These are phyloP conservation scores for Lacerta bilineata DNA, from an alignment of 2,797 vertebrate genomes.

Conservation along the genomic window DNA sequence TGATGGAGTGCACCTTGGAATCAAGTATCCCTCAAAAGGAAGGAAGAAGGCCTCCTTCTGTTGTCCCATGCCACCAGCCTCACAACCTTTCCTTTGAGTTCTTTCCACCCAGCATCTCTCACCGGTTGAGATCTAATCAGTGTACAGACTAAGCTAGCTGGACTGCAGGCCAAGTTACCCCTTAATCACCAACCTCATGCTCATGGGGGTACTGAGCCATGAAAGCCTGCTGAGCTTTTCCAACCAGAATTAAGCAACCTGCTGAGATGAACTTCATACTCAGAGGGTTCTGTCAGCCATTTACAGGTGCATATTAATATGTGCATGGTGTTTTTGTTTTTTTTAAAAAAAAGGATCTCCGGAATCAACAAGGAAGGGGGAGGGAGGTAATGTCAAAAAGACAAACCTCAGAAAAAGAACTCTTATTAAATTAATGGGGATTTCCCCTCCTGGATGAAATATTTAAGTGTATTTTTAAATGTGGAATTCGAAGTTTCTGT, in stretches of 20 bases:
- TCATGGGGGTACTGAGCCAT: constrained; percentile 35
- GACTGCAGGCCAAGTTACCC: constrained; percentile 46
- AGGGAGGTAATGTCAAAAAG: neutral
- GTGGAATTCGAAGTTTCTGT: constrained; percentile 30
- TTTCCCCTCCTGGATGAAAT: neutral
- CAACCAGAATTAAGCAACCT: constrained; percentile 28
- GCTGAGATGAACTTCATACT: constrained; percentile 24
- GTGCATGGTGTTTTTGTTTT: neutral
- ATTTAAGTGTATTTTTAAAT: constrained; percentile 43
- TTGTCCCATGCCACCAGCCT: constrained; percentile 15
- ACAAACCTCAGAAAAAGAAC: neutral
- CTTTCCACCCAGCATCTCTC: constrained; percentile 39
- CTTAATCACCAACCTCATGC: constrained; percentile 47
- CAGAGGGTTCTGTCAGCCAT: neutral
- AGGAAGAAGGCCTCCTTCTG: constrained; percentile 19
- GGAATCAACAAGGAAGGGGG: neutral
- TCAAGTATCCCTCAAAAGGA: neutral
- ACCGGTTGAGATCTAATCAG: constrained; percentile 43
- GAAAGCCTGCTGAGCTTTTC: constrained; percentile 32
- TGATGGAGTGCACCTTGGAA: neutral
- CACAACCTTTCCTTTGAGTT: constrained; percentile 34
- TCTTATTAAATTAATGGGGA: constrained; percentile 23
- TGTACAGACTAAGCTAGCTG: constrained; percentile 21
- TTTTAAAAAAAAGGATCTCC: neutral
- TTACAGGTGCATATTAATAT: neutral